Base-by-base conservation (phyloP, 2,113 vertebrate genomes). In the Reinhardtius hippoglossoides region DNA sequence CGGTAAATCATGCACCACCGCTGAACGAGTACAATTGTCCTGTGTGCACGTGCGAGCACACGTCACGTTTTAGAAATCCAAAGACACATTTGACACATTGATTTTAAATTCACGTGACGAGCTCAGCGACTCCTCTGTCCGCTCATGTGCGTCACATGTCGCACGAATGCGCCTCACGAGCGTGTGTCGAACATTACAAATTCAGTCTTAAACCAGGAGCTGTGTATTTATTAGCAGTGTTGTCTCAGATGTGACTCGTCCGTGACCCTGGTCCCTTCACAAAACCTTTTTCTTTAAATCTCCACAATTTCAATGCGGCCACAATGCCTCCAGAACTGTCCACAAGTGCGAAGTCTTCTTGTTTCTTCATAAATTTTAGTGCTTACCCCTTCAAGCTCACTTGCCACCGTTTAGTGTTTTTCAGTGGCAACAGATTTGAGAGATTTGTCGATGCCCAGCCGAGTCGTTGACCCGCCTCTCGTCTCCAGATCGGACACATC, bases 361-460 rank as follows among this genome's bases (percentile, higher is more conserved):
- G 5, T 72, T 72, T 70, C 84, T 86, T 86, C 71, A 58, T 78
- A 76, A 57, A 46, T 52, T 9, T 35, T 27, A 46, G 62, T 48
- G 62, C 52, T 67, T 23, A 10, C 27, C 12, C 16, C 0, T 48
- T 65, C 12, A 46, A 67, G 3, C 44, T 67, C 37, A 24, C 24
- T 35, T 15, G 60, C 78, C 64, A 57, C 54, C 21, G 63, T 48
- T 60, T 55, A 67, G 16, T 27, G 79, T 77, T 27, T 58, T 55
- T 23, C 79, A 76, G 42, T 61, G 60, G 63, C 18, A 62, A 70
- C 60, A 56, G 16, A 67, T 80, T 13, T 46, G n/a, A 21, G 26
- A 67, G 75, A 81, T 78, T 87, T 69, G 68, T 83, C 77, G 40
- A 35, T 81, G 73, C 26, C 74, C 50, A 52, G 71, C n/a, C 55